These are phyloP conservation scores for Cheilosia urbana DNA, from an alignment of 2,888 invertebrate genomes.

Conservation along the genomic window DNA sequence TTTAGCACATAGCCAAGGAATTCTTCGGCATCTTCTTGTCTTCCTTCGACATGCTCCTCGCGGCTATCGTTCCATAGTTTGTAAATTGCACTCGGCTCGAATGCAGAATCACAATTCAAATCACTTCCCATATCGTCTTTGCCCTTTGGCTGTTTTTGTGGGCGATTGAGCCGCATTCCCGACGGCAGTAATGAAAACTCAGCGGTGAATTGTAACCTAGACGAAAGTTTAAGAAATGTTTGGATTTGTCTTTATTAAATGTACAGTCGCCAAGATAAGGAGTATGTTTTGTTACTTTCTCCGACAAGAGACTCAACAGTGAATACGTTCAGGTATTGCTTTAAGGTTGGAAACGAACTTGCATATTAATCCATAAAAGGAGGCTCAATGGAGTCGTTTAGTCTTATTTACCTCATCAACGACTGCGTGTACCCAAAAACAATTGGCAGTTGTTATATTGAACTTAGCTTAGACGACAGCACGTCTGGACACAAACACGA, in stretches of 20 bases:
- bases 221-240: background rate
- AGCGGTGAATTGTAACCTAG: slow-evolving; percentile 80
- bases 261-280: too few species aligned
- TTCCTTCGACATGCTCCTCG: slow-evolving; percentile 90
- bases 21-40: slow-evolving; percentile 99
- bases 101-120: slow-evolving; percentile 90
- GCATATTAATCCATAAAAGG: too few species aligned
- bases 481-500: too few species aligned
- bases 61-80: slow-evolving; percentile 92
- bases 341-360: too few species aligned
- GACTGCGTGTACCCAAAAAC: too few species aligned
- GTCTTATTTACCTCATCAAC: too few species aligned
- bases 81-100: slow-evolving; percentile 95
- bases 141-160: slow-evolving; percentile 82
- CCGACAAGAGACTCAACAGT: too few species aligned
- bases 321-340: too few species aligned
- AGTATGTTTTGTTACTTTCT: too few species aligned
- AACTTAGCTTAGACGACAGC: too few species aligned
- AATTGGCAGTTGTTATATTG: too few species aligned
- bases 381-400: too few species aligned
- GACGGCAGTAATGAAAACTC: slow-evolving; percentile 90
- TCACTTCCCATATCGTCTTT: slow-evolving; percentile 85
- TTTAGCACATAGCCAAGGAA: slow-evolving; percentile 96
- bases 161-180: slow-evolving; percentile 84
- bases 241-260: background rate